These are phyloP conservation scores for Mallotus villosus DNA, from an alignment of 2,797 vertebrate genomes.

Conservation along the genomic window DNA sequence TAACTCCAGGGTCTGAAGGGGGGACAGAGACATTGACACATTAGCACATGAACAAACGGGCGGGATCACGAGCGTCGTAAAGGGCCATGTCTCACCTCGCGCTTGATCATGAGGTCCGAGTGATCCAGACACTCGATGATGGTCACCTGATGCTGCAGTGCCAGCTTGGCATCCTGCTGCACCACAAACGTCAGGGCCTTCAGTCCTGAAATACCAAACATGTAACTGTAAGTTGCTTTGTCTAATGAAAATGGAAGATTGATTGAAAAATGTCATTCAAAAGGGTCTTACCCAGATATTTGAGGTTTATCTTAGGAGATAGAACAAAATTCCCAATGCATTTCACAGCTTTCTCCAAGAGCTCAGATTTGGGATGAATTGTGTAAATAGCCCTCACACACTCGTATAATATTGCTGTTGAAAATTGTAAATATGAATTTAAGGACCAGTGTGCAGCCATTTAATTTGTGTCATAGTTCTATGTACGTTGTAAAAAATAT, in stretches of 20 bases:
- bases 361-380: constrained; percentile 89
- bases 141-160: constrained; percentile 97
- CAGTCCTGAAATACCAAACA: constrained; percentile 50
- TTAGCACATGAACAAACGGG: background rate
- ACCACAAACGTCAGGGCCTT: constrained; percentile 92
- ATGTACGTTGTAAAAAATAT: background rate
- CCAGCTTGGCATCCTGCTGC: constrained; percentile 92
- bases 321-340: constrained; percentile 98
- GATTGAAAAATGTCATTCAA: background rate
- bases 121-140: constrained; percentile 98
- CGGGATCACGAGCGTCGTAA: constrained; percentile 88
- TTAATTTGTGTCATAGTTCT: background rate
- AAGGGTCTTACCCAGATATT: constrained; percentile 90
- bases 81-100: constrained; percentile 78
- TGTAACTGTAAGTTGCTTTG: background rate
- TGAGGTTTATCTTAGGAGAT: constrained; percentile 96
- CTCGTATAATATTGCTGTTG: constrained; percentile 93
- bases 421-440: constrained; percentile 3
- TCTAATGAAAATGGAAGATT: too few species aligned
- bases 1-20: constrained; percentile 88
- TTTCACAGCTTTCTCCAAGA: constrained; percentile 94
- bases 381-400: constrained; percentile 96
- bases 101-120: constrained; percentile 92
- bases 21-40: constrained; percentile 1
- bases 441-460: background rate